Conservation (phyloP, 2,113 vertebrate species). For the Labeo catla region DNA sequence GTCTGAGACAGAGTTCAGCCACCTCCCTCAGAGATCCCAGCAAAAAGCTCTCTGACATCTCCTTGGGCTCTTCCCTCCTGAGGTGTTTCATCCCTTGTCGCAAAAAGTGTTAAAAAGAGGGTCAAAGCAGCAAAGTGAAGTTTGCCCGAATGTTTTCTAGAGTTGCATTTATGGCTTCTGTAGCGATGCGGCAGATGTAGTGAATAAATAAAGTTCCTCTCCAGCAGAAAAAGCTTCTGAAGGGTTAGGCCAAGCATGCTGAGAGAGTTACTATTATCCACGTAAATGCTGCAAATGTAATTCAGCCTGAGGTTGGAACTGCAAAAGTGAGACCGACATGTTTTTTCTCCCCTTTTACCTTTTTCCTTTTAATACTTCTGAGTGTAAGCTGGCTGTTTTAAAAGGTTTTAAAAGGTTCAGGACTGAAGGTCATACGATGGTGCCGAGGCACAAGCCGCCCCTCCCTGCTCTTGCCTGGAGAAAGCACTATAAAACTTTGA, state of each 20-base stretch:
- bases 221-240: constrained; percentile 64
- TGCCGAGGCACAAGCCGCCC: constrained; percentile 64
- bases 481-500: constrained; percentile 94
- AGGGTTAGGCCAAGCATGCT: constrained; percentile 32
- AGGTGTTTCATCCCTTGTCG: constrained; percentile 56
- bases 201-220: constrained; percentile 76
- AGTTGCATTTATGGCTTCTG: constrained; percentile 44
- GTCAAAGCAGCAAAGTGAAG: constrained; percentile 59
- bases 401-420: constrained; percentile 74
- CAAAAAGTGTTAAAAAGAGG: constrained; percentile 63
- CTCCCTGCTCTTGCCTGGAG: constrained; percentile 72
- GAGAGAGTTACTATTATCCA: constrained; percentile 73
- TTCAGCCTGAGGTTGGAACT: constrained; percentile 73
- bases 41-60: constrained; percentile 61
- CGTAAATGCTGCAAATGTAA: constrained; percentile 77
- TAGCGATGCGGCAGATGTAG: constrained; percentile 63
- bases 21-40: constrained; percentile 25
- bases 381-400: constrained; percentile 68
- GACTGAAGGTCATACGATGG: constrained; percentile 76
- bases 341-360: constrained; percentile 57
- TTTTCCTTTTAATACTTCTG: constrained; percentile 54
- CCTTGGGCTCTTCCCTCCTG: constrained; percentile 57
- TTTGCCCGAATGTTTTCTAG: constrained; percentile 60
- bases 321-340: constrained; percentile 69
- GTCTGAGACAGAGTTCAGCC: not conserved